These are phyloP conservation scores for Menidia menidia DNA, from an alignment of 2,797 vertebrate genomes.

Conservation along the genomic window DNA sequence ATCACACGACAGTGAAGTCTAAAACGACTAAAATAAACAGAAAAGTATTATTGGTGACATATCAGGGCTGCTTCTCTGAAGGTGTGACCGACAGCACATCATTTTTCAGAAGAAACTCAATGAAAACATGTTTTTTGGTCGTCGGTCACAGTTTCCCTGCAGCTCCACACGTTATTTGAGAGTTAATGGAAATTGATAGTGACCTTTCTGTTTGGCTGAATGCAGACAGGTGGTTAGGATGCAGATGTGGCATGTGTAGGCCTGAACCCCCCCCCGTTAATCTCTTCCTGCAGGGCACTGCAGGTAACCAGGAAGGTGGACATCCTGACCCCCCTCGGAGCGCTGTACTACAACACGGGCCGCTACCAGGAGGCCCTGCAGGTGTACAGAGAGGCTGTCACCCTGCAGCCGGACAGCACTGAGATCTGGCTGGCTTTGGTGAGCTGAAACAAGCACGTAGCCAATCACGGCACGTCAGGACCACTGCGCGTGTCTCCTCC, in stretches of 20 bases:
- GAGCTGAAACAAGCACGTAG: slow-evolving; percentile 52
- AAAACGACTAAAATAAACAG: too few species aligned
- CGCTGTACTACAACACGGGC: slow-evolving; percentile 95
- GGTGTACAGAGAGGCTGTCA: slow-evolving; percentile 89
- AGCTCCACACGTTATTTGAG: too few species aligned
- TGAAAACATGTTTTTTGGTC: too few species aligned
- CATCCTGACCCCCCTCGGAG: slow-evolving; percentile 91
- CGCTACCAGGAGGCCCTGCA: slow-evolving; percentile 90
- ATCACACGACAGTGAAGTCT: too few species aligned
- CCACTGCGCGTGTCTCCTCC: too few species aligned
- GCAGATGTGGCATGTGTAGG: background rate
- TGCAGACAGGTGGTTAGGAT: background rate
- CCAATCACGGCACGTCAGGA: too few species aligned
- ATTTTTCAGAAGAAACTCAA: too few species aligned
- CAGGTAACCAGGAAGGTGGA: slow-evolving; percentile 89
- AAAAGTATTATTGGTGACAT: too few species aligned
- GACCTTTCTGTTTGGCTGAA: background rate
- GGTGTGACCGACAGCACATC: too few species aligned
- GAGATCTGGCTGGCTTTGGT: slow-evolving; percentile 93
- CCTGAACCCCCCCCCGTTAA: background rate
- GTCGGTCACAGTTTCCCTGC: too few species aligned
- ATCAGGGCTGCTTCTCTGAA: too few species aligned
- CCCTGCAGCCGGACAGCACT: slow-evolving; percentile 86
- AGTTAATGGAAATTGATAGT: too few species aligned
- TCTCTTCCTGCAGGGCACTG: slow-evolving; percentile 83